Evolutionary conservation across 2,888 invertebrate species (phyloP), one percentile per base, ranked within the genome.

Genomic region (Hylaea fasciaria): DNA sequence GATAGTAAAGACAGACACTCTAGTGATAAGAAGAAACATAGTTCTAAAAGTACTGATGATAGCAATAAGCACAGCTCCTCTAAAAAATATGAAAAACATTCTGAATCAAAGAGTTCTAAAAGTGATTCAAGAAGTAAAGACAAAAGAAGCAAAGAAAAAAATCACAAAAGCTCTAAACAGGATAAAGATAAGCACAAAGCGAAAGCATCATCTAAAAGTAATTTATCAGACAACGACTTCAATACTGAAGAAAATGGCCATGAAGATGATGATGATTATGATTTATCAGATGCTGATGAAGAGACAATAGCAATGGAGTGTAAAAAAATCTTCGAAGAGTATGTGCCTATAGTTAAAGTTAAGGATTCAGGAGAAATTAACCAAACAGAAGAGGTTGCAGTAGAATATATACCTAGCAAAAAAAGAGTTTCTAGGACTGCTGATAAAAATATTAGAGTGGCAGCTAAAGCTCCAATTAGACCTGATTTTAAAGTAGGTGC

Each of bases 261-360:
- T 1, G 61, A 72, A 64, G 76, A 80, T 66, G 51, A 51, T n/a
- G 79, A 81, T 59, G 74, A 80, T 32, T 74, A 87, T 72, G 85
- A 91, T 60, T 71, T 88, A 40, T 93, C 93, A 54, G 94, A 94
- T 71, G 93, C 93, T 28, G 94, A 95, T 77, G 94, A 95, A 70
- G 95, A 94, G 66, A 94, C 95, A 68, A 95, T 97, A 62, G 95
- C 95, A 76, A 94, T 96, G 72, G 97, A 98, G 85, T 98, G 98
- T 83, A 94, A 96, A 77, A 95, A 94, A 88, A 97, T 98, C 73
- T 98, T 97, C 86, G 96, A 97, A 85, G 96, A 97, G 86, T 94
- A 95, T 86, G 94, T 94, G 57, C 93, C 94, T 16, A 74, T 80
- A 48, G 80, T 79, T 67, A 87, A 87, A 72, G 68, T 75, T 59